Base-by-base conservation (phyloP, 2,113 vertebrate species). In the Micronycteris hirsuta region DNA sequence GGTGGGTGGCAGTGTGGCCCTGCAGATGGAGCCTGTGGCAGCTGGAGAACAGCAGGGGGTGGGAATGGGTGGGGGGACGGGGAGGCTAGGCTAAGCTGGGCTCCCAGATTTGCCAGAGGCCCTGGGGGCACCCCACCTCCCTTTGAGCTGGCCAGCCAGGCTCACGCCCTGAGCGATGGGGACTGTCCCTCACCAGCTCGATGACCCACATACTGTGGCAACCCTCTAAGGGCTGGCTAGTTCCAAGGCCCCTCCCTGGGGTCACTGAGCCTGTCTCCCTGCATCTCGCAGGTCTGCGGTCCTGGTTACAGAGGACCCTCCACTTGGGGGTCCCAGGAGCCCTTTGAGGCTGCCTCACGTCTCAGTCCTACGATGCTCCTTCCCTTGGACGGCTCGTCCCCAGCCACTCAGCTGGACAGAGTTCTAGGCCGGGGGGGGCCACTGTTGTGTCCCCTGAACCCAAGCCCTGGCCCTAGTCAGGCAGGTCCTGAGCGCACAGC, bases 301-400 rank as follows among this genome's bases (percentile, higher is more conserved):
- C 15, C 22, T 2, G 7, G 28, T 3, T 3, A 38, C 22, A 81
- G 67, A 33, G 26, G 61, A 3, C 17, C 38, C 58, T 56, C 7
- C 54, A 33, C 45, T 19, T 0, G 17, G 3, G 41, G 45, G 12
- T 20, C 36, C 61, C 56, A 0, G 13, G 49, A 31, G 14, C 43
- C 56, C 22, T 16, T 26, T 6, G 36, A 14, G 43, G 5, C 7
- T 7, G 71, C 33, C 47, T 52, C 81, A 14, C 24, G 0, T 3
- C 93, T 63, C 3, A 52, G 86, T 2, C 10, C 56, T 26, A 2
- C 2, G 28, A n/a, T 14, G 17, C 36, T 15, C 26, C 83, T 33
- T 16, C 9, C 33, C 7, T 36, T 2, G 0, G n/a, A 43, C 0
- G 3, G 65, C 43, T 2, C 7, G 9, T 52, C 80, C 33, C 82